phyloP scores from a whole-genome alignment of 2,113 vertebrate genomes.

The Thunnus maccoyii region DNA sequence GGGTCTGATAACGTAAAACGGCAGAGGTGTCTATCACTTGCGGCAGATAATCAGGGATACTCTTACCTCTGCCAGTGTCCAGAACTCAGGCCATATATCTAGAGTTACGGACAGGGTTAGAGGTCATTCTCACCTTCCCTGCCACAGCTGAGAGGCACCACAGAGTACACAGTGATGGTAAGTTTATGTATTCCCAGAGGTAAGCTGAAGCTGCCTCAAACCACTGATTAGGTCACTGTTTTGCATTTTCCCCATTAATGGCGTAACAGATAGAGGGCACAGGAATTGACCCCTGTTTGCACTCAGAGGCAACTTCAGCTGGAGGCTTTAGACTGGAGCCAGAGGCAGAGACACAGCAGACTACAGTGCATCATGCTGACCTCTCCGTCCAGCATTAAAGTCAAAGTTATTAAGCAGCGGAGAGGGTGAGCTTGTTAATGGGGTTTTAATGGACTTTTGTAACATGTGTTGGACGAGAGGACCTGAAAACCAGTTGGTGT shows the following conservation, averaged over 20 bases:
- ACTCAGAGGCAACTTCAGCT: slow-evolving; percentile 29
- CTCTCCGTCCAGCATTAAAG: slow-evolving; percentile 24
- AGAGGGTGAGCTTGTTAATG: slow-evolving; percentile 2
- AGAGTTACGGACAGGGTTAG: slow-evolving; percentile 60
- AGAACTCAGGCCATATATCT: slow-evolving; percentile 43
- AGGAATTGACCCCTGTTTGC: slow-evolving; percentile 43
- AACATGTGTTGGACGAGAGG: background rate
- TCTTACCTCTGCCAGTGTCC: slow-evolving; percentile 57
- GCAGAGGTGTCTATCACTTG: slow-evolving; percentile 47
- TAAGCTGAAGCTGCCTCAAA: slow-evolving; percentile 21
- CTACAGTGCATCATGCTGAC: slow-evolving; percentile 1
- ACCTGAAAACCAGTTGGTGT: background rate
- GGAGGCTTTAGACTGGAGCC: background rate
- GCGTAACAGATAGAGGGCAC: slow-evolving; percentile 41
- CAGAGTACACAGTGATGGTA: background rate
- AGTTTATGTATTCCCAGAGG: slow-evolving; percentile 33
- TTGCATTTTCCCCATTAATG: slow-evolving; percentile 55
- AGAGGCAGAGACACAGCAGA: slow-evolving; percentile 4
- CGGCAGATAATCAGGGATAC: slow-evolving; percentile 41
- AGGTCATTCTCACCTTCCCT: slow-evolving; percentile 64
- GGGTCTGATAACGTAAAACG: slow-evolving; percentile 47
- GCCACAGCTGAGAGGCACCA: slow-evolving; percentile 7
- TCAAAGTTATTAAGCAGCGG: slow-evolving; percentile 13
- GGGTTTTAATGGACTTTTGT: slow-evolving; percentile 18
- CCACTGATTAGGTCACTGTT: slow-evolving; percentile 58